Evolutionary conservation across 2,797 vertebrate genomes (phyloP).

Genomic region (Phataginus tetradactyla): DNA sequence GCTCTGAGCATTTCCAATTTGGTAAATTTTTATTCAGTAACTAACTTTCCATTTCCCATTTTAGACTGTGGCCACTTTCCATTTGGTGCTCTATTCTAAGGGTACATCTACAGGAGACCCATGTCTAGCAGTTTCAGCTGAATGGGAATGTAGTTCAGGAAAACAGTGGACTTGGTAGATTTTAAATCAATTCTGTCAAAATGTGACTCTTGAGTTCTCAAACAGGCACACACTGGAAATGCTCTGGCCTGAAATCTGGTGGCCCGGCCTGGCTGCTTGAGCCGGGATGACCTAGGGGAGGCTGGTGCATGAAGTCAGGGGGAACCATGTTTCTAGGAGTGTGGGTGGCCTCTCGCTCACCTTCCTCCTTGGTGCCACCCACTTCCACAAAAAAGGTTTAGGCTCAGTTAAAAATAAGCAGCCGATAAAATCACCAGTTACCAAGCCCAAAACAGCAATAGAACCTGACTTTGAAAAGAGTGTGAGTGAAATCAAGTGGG

Average conservation of each 20-base stretch:
- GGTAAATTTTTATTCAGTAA: neutral
- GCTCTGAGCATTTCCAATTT: neutral
- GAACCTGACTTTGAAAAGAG: neutral
- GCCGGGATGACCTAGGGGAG: neutral
- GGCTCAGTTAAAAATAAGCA: neutral
- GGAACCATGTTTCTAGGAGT: neutral
- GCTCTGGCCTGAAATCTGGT: neutral
- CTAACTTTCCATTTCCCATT: slow-evolving; percentile 59
- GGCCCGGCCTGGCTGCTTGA: neutral
- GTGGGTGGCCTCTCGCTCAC: neutral
- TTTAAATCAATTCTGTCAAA: slow-evolving; percentile 40
- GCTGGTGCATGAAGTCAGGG: neutral
- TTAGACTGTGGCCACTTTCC: neutral
- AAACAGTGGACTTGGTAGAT: neutral
- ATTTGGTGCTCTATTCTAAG: neutral
- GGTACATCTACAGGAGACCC: neutral
- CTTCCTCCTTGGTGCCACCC: neutral
- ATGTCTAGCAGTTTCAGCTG: neutral
- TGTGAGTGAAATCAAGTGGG: neutral
- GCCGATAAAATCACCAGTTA: neutral
- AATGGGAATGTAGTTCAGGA: neutral
- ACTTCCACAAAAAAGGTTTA: slow-evolving; percentile 13
- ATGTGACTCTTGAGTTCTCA: neutral
- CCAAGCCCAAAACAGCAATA: neutral
- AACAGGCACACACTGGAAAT: neutral